Evolutionary conservation across 2,797 vertebrate species (phyloP).

Genomic region (Poeciliopsis gracilis): DNA sequence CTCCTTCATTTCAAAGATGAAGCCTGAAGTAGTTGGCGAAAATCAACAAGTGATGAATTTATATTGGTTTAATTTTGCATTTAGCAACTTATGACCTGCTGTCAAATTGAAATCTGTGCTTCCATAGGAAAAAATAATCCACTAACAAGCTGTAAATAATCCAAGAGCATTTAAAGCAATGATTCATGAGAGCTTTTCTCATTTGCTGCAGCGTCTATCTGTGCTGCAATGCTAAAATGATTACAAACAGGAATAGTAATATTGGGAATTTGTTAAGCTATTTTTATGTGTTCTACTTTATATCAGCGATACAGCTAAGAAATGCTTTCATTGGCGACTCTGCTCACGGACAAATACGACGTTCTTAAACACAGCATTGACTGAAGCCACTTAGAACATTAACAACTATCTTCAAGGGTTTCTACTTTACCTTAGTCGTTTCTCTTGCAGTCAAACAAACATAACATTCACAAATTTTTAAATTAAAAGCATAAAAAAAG

Average conservation of each 20-base stretch:
- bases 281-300: neutral
- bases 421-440: neutral
- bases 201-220: neutral
- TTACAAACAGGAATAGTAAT: neutral
- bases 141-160: neutral
- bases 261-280: neutral
- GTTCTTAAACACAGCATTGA: neutral
- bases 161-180: neutral
- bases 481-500: constrained; percentile 1
- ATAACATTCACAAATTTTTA: neutral
- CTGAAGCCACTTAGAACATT: neutral
- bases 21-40: neutral
- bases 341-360: neutral
- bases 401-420: neutral
- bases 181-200: neutral
- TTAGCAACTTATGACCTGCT: neutral
- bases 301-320: neutral
- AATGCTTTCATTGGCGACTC: neutral
- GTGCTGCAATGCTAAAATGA: neutral
- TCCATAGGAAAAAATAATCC: neutral
- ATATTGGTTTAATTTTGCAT: neutral
- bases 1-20: neutral
- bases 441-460: neutral
- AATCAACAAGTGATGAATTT: neutral
- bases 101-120: neutral